Conservation (phyloP, 2,113 vertebrate genomes). For the Ursus arctos region DNA sequence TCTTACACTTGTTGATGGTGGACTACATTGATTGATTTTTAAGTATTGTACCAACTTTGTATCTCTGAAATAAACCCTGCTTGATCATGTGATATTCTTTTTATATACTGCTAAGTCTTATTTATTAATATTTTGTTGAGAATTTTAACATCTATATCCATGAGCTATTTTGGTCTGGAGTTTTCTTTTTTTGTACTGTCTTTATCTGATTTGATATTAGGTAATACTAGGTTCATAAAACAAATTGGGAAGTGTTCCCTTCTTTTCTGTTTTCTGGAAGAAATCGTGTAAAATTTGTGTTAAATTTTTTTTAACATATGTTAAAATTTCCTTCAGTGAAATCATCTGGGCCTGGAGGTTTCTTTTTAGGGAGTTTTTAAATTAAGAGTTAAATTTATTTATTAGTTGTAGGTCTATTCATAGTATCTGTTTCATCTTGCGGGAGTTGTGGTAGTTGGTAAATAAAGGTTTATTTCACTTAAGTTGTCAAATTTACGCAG, state of each 20-base stretch:
- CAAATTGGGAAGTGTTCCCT: not conserved
- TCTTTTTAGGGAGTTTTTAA: not conserved
- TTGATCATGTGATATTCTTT: not conserved
- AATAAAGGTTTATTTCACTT: conserved; percentile 8
- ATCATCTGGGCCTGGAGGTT: not conserved
- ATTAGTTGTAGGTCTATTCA: not conserved
- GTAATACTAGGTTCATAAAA: conserved; percentile 43
- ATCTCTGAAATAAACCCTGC: not conserved
- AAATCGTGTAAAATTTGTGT: not conserved
- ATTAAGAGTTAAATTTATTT: not conserved
- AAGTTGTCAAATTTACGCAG: not conserved
- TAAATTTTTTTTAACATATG: not conserved
- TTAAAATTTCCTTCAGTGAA: conserved; percentile 1
- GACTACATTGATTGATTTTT: not conserved
- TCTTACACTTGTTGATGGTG: not conserved
- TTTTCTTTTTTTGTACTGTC: not conserved
- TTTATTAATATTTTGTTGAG: conserved; percentile 28
- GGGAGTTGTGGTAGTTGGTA: not conserved
- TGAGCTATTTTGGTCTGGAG: not conserved
- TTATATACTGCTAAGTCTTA: conserved; percentile 2
- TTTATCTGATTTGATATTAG: conserved; percentile 45
- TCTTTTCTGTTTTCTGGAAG: conserved; percentile 30
- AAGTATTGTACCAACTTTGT: not conserved
- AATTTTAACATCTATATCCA: not conserved
- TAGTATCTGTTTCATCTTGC: not conserved